Evolutionary conservation across 2,797 vertebrate species (phyloP).

Genomic region (Coendou prehensilis): DNA sequence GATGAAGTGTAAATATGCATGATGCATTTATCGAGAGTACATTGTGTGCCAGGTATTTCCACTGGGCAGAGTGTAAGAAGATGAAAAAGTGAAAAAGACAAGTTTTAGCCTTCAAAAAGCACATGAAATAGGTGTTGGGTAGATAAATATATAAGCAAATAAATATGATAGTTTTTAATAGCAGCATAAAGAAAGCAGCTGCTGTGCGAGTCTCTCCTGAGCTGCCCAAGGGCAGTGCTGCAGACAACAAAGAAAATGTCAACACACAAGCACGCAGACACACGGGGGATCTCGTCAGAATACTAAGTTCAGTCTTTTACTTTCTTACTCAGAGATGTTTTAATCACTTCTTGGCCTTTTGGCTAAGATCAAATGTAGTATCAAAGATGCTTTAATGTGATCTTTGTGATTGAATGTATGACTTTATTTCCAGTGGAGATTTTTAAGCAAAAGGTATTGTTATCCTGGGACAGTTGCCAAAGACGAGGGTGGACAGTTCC

Average conservation of each 20-base stretch:
- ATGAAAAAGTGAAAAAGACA: neutral
- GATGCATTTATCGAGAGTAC: neutral
- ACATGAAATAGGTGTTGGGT: neutral
- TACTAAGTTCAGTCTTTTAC: neutral
- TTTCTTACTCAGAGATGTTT: neutral
- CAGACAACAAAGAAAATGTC: neutral
- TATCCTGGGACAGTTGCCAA: neutral
- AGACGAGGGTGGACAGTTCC: neutral
- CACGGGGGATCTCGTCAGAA: neutral
- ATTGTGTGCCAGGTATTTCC: neutral
- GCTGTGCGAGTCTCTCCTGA: neutral
- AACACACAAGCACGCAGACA: neutral
- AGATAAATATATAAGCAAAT: neutral
- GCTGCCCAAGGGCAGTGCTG: neutral
- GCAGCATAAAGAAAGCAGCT: neutral
- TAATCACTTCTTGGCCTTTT: neutral
- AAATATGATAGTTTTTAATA: neutral
- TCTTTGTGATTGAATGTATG: neutral
- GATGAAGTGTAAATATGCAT: neutral
- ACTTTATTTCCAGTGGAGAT: neutral
- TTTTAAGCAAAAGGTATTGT: neutral
- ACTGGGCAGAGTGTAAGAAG: neutral
- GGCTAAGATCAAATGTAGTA: no score
- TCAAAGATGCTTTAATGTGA: neutral
- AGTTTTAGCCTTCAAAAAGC: neutral